Evolutionary conservation across 2,113 vertebrate genomes (phyloP).

Genomic region (Pelecanus crispus): DNA sequence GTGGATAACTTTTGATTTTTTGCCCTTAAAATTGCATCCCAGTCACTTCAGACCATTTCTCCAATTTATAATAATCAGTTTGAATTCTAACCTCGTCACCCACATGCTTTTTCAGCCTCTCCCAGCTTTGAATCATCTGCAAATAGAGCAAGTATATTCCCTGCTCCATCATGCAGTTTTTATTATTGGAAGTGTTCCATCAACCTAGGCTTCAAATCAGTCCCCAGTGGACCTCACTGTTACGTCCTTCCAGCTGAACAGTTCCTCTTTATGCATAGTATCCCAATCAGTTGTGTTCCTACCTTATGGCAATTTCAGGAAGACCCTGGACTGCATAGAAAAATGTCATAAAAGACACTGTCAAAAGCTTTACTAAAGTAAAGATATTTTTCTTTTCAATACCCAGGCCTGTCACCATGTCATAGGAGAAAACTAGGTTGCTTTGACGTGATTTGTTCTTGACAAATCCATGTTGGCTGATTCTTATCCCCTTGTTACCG

Average conservation of each 20-base stretch:
- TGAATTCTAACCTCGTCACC: not conserved
- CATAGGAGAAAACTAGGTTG: not conserved
- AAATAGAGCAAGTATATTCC: not conserved
- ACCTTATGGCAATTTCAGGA: not conserved
- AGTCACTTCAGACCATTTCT: not conserved
- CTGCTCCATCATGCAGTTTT: not conserved
- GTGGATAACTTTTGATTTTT: slow-evolving; percentile 27
- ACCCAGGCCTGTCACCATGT: not conserved
- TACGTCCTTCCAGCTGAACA: not conserved
- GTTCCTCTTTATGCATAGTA: not conserved
- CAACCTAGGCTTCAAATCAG: not conserved
- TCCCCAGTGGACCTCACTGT: not conserved
- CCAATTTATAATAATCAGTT: slow-evolving; percentile 3
- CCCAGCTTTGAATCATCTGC: not conserved
- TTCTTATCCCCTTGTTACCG: not conserved
- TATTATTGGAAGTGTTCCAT: not conserved
- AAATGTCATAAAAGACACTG: not conserved
- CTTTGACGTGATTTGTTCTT: not conserved
- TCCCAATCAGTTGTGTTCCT: not conserved
- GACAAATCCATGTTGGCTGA: not conserved
- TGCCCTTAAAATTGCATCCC: not conserved
- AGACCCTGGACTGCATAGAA: not conserved
- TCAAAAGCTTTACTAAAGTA: not conserved
- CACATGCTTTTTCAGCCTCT: not conserved
- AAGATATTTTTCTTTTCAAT: slow-evolving; percentile 22